Evolutionary conservation across 2,888 invertebrate genomes (phyloP).

Genomic region (Napeogenes inachia): DNA sequence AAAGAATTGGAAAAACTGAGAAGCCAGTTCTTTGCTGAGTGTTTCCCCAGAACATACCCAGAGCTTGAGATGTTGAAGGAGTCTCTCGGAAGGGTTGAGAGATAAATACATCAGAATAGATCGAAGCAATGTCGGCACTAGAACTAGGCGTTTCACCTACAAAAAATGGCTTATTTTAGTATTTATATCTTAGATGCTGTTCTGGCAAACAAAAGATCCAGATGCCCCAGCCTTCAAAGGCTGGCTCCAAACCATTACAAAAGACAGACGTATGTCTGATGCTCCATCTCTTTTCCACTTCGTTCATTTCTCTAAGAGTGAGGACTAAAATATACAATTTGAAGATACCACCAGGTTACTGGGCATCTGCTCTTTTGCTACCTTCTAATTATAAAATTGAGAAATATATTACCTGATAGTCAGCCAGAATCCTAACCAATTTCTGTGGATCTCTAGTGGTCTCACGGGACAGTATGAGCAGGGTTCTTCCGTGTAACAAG

Average conservation of each 20-base stretch:
- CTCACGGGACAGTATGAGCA: conserved; percentile 85
- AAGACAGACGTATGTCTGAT: too few species aligned
- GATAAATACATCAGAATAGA: conserved; percentile 86
- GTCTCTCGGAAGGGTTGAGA: conserved; percentile 74
- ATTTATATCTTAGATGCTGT: too few species aligned
- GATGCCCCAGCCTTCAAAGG: too few species aligned
- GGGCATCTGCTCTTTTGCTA: too few species aligned
- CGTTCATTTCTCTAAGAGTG: too few species aligned
- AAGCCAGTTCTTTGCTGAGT: conserved; percentile 82
- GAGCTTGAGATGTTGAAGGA: conserved; percentile 79
- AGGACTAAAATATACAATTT: too few species aligned
- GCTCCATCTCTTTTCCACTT: too few species aligned
- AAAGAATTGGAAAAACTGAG: conserved; percentile 86
- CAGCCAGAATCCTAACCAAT: conserved; percentile 81
- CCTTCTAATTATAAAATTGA: too few species aligned
- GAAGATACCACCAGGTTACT: too few species aligned
- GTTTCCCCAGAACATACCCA: conserved; percentile 95
- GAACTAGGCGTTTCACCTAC: conserved; percentile 86
- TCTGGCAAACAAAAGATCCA: too few species aligned
- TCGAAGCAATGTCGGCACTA: conserved; percentile 89
- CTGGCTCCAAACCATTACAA: too few species aligned
- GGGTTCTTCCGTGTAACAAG: conserved; percentile 81
- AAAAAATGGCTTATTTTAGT: not conserved
- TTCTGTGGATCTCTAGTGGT: conserved; percentile 87
- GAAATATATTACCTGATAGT: conserved; percentile 78